Conservation (phyloP, 2,888 invertebrate genomes). For the Chamaedrilus cognettii region DNA sequence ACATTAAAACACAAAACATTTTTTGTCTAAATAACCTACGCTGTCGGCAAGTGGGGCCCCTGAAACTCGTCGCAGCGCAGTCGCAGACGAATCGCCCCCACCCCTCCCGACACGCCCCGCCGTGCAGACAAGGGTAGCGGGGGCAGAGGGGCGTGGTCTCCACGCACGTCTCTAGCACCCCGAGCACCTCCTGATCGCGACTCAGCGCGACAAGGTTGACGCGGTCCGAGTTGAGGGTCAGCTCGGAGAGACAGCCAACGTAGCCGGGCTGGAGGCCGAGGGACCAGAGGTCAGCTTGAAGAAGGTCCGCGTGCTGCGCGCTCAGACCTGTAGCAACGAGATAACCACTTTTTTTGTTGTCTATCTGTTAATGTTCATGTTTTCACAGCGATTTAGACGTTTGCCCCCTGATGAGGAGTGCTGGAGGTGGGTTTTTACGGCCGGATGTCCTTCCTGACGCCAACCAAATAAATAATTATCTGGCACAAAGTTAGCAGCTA, state of each 20-base stretch:
- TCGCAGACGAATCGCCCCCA: slow-evolving; percentile 96
- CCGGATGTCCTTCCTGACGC: too few species aligned
- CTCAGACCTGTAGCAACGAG: slow-evolving; percentile 1
- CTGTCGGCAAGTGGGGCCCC: slow-evolving; percentile 88
- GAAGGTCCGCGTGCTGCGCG: background rate
- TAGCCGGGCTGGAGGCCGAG: slow-evolving; percentile 86
- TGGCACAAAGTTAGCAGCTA: too few species aligned
- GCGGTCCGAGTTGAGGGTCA: slow-evolving; percentile 83
- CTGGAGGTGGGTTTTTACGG: too few species aligned
- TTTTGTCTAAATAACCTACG: slow-evolving; percentile 62
- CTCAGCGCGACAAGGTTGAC: slow-evolving; percentile 88
- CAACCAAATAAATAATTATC: too few species aligned
- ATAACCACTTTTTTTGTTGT: too few species aligned
- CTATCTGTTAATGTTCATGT: too few species aligned
- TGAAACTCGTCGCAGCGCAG: slow-evolving; percentile 84
- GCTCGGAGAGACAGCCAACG: slow-evolving; percentile 89
- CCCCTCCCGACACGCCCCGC: slow-evolving; percentile 85
- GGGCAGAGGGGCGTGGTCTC: slow-evolving; percentile 66
- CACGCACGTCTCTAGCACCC: slow-evolving; percentile 83
- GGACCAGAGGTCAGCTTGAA: slow-evolving; percentile 63
- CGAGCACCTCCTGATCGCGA: slow-evolving; percentile 85
- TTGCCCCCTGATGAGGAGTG: too few species aligned
- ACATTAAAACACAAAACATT: too few species aligned
- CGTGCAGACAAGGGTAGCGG: slow-evolving; percentile 88
- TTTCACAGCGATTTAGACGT: too few species aligned